phyloP scores from a whole-genome alignment of 2,113 vertebrate genomes.

The Athene noctua region DNA sequence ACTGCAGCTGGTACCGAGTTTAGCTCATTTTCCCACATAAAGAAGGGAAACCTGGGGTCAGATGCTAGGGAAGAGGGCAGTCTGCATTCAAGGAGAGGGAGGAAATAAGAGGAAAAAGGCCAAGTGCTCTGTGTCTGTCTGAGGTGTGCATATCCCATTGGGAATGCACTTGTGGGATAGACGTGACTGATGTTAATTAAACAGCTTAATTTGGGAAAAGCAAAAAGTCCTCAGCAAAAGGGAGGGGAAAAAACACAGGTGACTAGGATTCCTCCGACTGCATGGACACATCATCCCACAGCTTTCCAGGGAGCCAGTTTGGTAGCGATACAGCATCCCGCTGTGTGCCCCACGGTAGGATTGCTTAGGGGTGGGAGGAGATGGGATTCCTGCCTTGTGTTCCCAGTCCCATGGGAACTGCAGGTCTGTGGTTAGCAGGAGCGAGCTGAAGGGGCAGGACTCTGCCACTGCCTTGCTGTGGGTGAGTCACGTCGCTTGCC shows the following conservation, averaged over 20 bases:
- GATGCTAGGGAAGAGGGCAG: not conserved
- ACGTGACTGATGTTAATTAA: not conserved
- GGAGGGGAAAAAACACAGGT: not conserved
- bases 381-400: not conserved
- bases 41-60: not conserved
- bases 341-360: not conserved
- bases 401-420: not conserved
- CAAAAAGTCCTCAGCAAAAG: not conserved
- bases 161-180: not conserved
- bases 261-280: not conserved
- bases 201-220: not conserved
- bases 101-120: not conserved
- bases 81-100: not conserved
- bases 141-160: not conserved
- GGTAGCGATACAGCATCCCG: not conserved
- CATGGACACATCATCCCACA: not conserved
- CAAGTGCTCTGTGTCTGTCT: not conserved
- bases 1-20: not conserved
- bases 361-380: not conserved
- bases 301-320: not conserved
- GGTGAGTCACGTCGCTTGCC: not conserved
- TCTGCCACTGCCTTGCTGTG: not conserved
- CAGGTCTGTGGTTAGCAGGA: not conserved
- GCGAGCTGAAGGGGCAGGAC: not conserved
- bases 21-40: not conserved